Conservation (phyloP, 2,797 vertebrate species). For the Petrocephalus schoutedeni region DNA sequence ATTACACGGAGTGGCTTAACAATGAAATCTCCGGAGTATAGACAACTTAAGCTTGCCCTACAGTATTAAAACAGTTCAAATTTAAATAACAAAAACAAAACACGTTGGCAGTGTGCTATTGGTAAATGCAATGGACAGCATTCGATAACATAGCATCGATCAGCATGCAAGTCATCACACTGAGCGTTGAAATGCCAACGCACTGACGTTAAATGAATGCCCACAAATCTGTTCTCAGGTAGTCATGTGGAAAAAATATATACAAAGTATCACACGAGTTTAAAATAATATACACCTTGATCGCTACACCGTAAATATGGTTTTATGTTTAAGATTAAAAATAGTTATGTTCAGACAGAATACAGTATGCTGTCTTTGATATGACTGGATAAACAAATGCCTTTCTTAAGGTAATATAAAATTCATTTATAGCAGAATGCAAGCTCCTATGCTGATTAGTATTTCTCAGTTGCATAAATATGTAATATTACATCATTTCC, state of each 20-base stretch:
- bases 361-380: constrained; percentile 18
- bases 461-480: not conserved
- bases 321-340: constrained; percentile 25
- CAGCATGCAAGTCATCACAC: constrained; percentile 47
- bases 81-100: constrained; percentile 10
- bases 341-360: constrained; percentile 2
- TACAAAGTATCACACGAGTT: constrained; percentile 38
- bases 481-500: constrained; percentile 23
- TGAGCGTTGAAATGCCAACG: constrained; percentile 32
- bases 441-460: constrained; percentile 33
- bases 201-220: constrained; percentile 51
- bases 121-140: constrained; percentile 35
- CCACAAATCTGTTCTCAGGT: constrained; percentile 46
- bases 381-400: constrained; percentile 8
- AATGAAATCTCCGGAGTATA: constrained; percentile 4
- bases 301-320: constrained; percentile 23
- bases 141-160: constrained; percentile 35
- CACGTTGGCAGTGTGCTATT: constrained; percentile 15
- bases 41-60: not conserved
- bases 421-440: constrained; percentile 34
- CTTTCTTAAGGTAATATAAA: constrained; percentile 17
- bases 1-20: not conserved
- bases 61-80: not conserved
- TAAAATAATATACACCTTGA: constrained; percentile 35
- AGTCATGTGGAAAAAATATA: constrained; percentile 32